Conservation (phyloP, 2,113 vertebrate species). For the Psammodynastes pulverulentus region DNA sequence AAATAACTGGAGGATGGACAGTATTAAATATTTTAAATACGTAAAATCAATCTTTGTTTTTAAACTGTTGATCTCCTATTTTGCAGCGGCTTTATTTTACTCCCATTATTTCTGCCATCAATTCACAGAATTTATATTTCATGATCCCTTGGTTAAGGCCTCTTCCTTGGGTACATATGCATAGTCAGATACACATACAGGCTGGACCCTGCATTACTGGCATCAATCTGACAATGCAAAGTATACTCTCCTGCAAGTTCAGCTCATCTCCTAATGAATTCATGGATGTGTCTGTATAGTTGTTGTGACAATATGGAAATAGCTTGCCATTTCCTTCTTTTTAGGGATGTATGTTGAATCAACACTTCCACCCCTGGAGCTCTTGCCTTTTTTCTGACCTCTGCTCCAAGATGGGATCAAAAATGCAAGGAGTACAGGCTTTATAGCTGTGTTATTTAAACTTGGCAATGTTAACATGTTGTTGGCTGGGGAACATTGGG, state of each 20-base stretch:
- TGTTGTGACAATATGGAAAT: background rate
- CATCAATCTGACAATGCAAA: background rate
- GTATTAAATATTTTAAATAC: background rate
- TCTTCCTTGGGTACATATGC: background rate
- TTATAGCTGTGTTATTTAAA: background rate
- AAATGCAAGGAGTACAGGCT: background rate
- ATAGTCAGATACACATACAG: background rate
- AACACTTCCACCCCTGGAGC: background rate
- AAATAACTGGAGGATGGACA: background rate
- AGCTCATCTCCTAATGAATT: background rate
- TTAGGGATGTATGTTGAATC: background rate
- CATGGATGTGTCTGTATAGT: background rate
- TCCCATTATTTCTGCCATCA: background rate
- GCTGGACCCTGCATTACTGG: background rate
- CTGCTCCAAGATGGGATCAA: background rate
- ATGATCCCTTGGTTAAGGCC: background rate
- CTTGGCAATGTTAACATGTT: background rate
- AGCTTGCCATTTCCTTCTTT: background rate
- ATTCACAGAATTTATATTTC: background rate
- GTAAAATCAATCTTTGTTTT: background rate
- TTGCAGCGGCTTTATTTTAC: background rate
- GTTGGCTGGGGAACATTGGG: background rate
- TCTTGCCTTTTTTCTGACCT: background rate
- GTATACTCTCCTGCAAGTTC: background rate
- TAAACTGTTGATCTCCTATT: background rate